Base-by-base conservation (phyloP, 2,113 vertebrate species). In the Lophotis ruficrista region DNA sequence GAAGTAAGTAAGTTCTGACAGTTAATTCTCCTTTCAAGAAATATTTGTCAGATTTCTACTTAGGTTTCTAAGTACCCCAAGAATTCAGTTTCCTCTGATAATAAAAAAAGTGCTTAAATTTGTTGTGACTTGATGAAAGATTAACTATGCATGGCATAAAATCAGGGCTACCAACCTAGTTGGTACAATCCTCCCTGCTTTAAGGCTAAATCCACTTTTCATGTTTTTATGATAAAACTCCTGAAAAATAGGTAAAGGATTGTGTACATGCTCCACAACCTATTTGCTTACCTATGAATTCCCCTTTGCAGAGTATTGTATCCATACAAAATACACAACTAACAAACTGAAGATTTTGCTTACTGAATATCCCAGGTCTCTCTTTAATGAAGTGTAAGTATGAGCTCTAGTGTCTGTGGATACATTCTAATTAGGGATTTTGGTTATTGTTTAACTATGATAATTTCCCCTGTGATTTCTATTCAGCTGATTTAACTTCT, bases 351-450 rank as follows among this genome's bases (percentile, higher is more conserved):
- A 83, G 31, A 64, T 73, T 72, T 57, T 94, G 24, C 53, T 94
- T 57, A 57, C 37, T 60, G 65, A 87, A 50, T 82, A 87, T 92
- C 48, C 64, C 68, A 86, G 27, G 19, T 43, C 28, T 12, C 76
- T 90, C 64, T 83, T 93, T 89, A 84, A 78, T 30, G 56, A 71
- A 61, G 10, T 71, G 24, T 58, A 78, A 57, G 62, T 56, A 54
- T 43, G 71, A 92, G 27, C 28, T 71, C 24, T 61, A 31, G 8
- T 82, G 35, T 87, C 68, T 51, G 43, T 35, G 53, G 76, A 64
- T 61, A 89, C 31, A 69, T 87, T 81, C 86, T 87, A 93, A 84
- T 83, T 73, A 90, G 76, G n/a, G 35, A 89, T 89, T 69, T 72
- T 72, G 50, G 41, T 54, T 83, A n/a, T 80, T 73, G 54, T 89